Percentiles rank a stretch among this genome's conserved stretches.
phyloP scores from a whole-genome alignment of 1,140 invertebrate genomes.

The Meloidogyne floridensis region DNA sequence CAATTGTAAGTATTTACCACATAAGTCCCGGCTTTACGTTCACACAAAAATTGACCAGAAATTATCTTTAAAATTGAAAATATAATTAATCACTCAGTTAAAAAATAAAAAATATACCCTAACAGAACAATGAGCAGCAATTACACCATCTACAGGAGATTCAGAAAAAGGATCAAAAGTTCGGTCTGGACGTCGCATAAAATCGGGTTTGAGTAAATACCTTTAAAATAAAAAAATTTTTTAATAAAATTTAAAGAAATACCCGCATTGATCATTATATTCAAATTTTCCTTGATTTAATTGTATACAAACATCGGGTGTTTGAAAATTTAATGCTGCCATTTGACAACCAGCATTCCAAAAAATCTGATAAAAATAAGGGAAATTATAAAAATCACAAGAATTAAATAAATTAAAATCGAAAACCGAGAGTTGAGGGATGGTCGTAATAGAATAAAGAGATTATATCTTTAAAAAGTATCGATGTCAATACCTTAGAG shows the following conservation, averaged over 20 bases:
- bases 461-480: too few species aligned
- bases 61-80: slow-evolving; percentile 80
- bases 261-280: slow-evolving; percentile 79
- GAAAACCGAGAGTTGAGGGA: too few species aligned
- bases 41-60: slow-evolving; percentile 97
- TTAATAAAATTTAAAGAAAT: too few species aligned
- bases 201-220: slow-evolving; percentile 96
- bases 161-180: slow-evolving; percentile 99
- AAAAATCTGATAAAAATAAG: slow-evolving; percentile 74
- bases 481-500: too few species aligned
- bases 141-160: slow-evolving; percentile 95
- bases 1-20: slow-evolving; percentile 76
- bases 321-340: slow-evolving; percentile 99
- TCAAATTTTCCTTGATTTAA: slow-evolving; percentile 99
- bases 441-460: too few species aligned
- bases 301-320: slow-evolving; percentile 97
- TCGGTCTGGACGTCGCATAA: slow-evolving; percentile 92
- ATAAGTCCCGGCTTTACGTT: slow-evolving; percentile 97
- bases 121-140: slow-evolving; percentile 95
- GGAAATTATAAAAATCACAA: neutral
- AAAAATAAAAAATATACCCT: slow-evolving; percentile 72
- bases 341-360: slow-evolving; percentile 99
- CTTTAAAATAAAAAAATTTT: slow-evolving; percentile 75
- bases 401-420: neutral
- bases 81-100: too few species aligned